Base-by-base conservation (phyloP, 2,113 vertebrate species). In the Rafetus swinhoei region DNA sequence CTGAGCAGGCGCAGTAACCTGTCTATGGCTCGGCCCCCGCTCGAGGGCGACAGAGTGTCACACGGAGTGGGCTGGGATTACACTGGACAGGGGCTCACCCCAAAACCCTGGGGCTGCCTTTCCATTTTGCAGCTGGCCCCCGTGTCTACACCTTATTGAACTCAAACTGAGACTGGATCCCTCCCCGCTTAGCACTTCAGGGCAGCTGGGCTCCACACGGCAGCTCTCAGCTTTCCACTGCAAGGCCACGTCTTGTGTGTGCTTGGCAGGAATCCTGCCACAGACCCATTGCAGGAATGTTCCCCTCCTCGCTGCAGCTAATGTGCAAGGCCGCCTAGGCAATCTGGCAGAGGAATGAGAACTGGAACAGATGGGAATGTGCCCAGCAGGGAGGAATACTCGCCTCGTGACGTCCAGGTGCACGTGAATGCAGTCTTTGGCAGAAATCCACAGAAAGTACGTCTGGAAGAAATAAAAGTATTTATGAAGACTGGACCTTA, bases 381-480 rank as follows among this genome's bases (percentile, higher is more conserved):
- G 11, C 25, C 35, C 25, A 50, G 54, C 22, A 27, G 74, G 24
- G 59, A 87, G 57, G 56, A 35, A 53, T 3, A 85, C 96, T 98
- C 93, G 99, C 99, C 99, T 97, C 88, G 98, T 99, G 59, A 99
- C 86, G 0, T 98, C 98, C 92, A 98, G 98, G 95, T 99, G 98
- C 24, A 97, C 90, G 0, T 99, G 99, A 65, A 99, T 93, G 22
- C 99, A 99, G 93, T 99, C 98, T 94, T 99, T 99, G 60, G 99
- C 98, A 35, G 99, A 98, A 84, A 98, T 88, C 98, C 99, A 99
- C 29, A 99, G 97, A 83, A 99, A 99, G 94, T 99, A 99, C 0
- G 99, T 99, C 99, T 99, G 97, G 35, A 60, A 92, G 29, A 45
- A 59, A 57, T 83, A 82, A 80, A 90, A 72, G 88, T n/a, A 82